Evolutionary conservation across 1,140 invertebrate genomes (phyloP), one percentile per base, ranked within the genome.

Genomic region (Maniola jurtina): DNA sequence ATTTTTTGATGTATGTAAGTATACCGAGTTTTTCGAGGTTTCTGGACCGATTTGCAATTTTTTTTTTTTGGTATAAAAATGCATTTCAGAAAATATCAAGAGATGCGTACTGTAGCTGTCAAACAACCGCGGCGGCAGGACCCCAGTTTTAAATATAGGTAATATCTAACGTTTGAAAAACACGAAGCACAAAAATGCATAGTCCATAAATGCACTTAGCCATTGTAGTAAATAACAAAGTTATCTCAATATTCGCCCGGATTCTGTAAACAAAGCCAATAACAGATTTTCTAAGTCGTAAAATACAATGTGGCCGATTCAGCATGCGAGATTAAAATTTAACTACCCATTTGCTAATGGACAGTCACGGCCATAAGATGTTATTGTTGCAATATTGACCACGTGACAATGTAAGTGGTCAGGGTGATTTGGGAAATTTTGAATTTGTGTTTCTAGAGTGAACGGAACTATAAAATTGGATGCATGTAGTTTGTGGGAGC

Each of bases 331-430:
- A 55, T 70, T 66, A 66, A 70, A 66, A 58, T 66, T 70, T 66
- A 70, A 70, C 68, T 59, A 59, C 64, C 60, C 63, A 64, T 66
- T 64, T 47, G 59, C 64, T 70, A 70, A 70, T 70, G 68, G 68
- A 70, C 50, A 52, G 42, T 63, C 48, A 55, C 36, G 64, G 47
- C 47, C 33, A 45, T 59, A 50, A 61, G 36, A 50, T 50, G 36
- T 70, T 69, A 64, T 64, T 64, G 67, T 61, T 45, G 42, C 48
- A 58, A 64, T 58, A 55, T 40, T 54, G 64, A 66, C 64, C 58
- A 54, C 13, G 48, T 25, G 36, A 66, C 48, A 60, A 59, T 55
- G 58, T 66, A 16, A 52, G 6, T 54, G 35, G 10, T 52, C 50
- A 15, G 45, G 56, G 16, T 52, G 52, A 65, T 65, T 34, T 65